These are phyloP conservation scores for Paratrypauchen microcephalus DNA, from an alignment of 2,797 vertebrate genomes.

Conservation along the genomic window DNA sequence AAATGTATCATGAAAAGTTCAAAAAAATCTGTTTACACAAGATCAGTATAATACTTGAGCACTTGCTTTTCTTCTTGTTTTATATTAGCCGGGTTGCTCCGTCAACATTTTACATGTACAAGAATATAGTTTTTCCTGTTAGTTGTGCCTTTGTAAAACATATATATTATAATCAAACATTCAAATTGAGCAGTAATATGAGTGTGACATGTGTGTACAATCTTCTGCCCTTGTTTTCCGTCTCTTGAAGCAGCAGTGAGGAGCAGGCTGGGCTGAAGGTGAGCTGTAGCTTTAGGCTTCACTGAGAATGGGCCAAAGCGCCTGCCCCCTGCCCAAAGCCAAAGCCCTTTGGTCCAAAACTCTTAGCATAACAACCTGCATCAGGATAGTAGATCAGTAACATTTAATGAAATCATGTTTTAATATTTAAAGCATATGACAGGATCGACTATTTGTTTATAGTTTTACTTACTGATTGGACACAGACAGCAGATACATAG, in stretches of 20 bases:
- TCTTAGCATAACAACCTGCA: constrained; percentile 94
- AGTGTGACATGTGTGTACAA: constrained; percentile 2
- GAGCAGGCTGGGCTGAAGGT: constrained; percentile 18
- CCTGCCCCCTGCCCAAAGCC: constrained; percentile 95
- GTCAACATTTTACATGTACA: not conserved
- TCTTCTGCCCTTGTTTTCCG: constrained; percentile 10
- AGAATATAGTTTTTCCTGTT: not conserved
- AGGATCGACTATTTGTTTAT: too few species aligned
- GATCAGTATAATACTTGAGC: not conserved
- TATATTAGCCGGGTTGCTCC: not conserved
- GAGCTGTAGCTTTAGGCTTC: constrained; percentile 47
- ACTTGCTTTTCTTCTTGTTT: not conserved
- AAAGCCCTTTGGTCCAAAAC: constrained; percentile 96
- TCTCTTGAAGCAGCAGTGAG: constrained; percentile 32
- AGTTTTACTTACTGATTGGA: too few species aligned
- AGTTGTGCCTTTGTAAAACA: not conserved
- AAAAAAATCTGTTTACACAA: not conserved
- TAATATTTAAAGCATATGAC: not conserved
- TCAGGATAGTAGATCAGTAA: constrained; percentile 13
- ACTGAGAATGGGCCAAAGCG: constrained; percentile 89
- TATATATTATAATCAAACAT: not conserved
- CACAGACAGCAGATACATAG: too few species aligned
- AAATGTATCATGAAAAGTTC: not conserved
- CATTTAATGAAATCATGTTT: not conserved
- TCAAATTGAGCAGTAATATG: constrained; percentile 7